Evolutionary conservation across 2,888 invertebrate species (phyloP), one percentile per base, ranked within the genome.

Genomic region (Tuberolachnus salignus): DNA sequence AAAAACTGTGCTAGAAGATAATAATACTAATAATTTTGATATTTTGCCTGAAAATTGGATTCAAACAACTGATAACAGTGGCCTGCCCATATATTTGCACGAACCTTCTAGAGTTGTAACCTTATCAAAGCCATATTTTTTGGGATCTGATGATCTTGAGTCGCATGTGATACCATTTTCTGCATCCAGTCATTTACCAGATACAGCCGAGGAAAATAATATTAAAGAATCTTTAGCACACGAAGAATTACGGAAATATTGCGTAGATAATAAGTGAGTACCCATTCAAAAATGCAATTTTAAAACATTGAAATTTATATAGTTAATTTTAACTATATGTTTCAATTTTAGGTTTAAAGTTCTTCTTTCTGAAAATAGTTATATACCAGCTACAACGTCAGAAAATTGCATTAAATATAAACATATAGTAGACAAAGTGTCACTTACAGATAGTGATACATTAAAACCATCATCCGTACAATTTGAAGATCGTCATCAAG

Each of bases 1-100:
- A n/a, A 75, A 75, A 67, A 49, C 34, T n/a, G 49, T 19, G 8
- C 16, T 8, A 10, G 21, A 67, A 59, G 75, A 70, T 44, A 42
- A 81, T 66, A 59, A 81, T 61, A 82, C 64, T 82, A 95, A 97
- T 87, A 94, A 95, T 84, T 97, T 97, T 86, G 97, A 98, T 84
- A 92, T 96, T n/a, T 87, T 99, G 44, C 99, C 99, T 0, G 92
- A 96, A 86, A 97, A 97, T 80, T 99, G 99, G 99, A 92, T 97
- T 82, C 92, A 94, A 88, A 93, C 97, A 23, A 94, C 94, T 0
- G 99, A 99, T 86, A 92, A 93, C 85, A 95, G 96, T 85, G 98
- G 99, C 19, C 95, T 99, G 92, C 97, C 97, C 0, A 88, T 99
- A 55, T 98, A 95, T 87, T 89, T 98, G 82, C 97, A 99, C 85